Percentiles rank a stretch among this genome's conserved stretches.
phyloP scores from a whole-genome alignment of 2,113 vertebrate species.

The Pelecanus crispus region DNA sequence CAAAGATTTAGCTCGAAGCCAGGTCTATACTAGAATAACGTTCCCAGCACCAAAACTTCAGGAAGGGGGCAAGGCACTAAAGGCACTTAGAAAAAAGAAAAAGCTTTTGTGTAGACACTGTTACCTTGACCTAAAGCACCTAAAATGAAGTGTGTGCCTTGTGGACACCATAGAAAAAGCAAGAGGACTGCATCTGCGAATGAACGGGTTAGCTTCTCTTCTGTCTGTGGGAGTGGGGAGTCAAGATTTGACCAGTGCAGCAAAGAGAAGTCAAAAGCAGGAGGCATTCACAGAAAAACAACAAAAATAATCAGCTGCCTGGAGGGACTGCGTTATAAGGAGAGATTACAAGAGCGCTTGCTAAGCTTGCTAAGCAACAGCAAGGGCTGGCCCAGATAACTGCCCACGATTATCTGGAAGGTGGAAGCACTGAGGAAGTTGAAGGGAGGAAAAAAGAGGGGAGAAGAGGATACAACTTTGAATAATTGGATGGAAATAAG shows the following conservation, averaged over 20 bases:
- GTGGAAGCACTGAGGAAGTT: neutral
- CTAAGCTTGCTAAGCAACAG: neutral
- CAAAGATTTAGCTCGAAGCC: neutral
- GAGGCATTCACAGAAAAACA: neutral
- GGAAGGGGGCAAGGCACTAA: neutral
- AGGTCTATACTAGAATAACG: neutral
- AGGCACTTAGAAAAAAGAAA: neutral
- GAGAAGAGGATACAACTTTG: neutral
- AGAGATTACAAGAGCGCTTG: neutral
- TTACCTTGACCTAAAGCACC: neutral
- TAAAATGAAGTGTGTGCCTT: neutral
- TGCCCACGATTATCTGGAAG: neutral
- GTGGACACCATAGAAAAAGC: neutral
- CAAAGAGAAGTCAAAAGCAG: neutral
- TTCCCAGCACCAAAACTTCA: neutral
- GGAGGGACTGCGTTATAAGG: neutral
- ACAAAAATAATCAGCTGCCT: neutral
- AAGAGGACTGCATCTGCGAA: neutral
- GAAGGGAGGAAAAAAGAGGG: neutral
- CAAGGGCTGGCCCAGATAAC: neutral
- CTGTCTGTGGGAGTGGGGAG: neutral
- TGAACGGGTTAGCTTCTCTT: neutral
- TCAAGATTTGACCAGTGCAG: neutral
- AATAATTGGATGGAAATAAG: neutral
- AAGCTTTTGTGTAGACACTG: neutral